Percentiles rank a stretch among this genome's conserved stretches.
Conservation (phyloP, 2,888 invertebrate species). For the Patella ulyssiponensis region DNA sequence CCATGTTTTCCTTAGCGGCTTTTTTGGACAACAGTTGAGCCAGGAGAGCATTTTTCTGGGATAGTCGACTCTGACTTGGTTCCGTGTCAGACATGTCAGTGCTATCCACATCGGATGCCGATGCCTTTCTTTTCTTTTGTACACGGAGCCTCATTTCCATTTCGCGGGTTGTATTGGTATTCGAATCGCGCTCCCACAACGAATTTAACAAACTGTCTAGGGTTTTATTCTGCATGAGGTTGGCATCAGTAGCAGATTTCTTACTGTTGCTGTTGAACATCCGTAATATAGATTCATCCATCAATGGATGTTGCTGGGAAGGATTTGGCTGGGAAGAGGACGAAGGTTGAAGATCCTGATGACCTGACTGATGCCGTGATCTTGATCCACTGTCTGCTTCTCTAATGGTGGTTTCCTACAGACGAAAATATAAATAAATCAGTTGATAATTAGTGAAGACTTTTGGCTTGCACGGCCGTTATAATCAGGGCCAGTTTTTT, state of each 20-base stretch:
- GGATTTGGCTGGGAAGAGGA: constrained; percentile 33
- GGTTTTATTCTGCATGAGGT: constrained; percentile 34
- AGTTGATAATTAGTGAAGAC: too few species aligned
- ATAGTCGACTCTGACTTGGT: constrained; percentile 44
- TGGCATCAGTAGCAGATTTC: constrained; percentile 19
- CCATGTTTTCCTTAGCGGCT: constrained; percentile 53
- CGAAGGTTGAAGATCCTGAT: constrained; percentile 63
- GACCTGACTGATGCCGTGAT: constrained; percentile 62
- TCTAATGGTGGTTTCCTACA: constrained; percentile 64
- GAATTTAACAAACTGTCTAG: constrained; percentile 50
- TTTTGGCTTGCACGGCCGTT: too few species aligned
- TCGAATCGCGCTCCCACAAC: constrained; percentile 57
- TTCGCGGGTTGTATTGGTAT: constrained; percentile 33
- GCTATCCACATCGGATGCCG: constrained; percentile 50
- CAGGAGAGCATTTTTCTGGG: constrained; percentile 62
- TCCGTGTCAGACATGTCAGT: constrained; percentile 47
- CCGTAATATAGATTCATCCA: constrained; percentile 25
- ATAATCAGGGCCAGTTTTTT: too few species aligned
- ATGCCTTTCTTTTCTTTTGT: constrained; percentile 52
- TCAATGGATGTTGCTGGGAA: constrained; percentile 27
- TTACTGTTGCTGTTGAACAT: constrained; percentile 5
- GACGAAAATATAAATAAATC: neutral
- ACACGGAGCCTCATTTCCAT: constrained; percentile 36
- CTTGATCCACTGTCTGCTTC: constrained; percentile 46
- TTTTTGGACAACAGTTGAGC: constrained; percentile 64